Evolutionary conservation across 2,797 vertebrate species (phyloP).

Genomic region (Tenualosa ilisha): DNA sequence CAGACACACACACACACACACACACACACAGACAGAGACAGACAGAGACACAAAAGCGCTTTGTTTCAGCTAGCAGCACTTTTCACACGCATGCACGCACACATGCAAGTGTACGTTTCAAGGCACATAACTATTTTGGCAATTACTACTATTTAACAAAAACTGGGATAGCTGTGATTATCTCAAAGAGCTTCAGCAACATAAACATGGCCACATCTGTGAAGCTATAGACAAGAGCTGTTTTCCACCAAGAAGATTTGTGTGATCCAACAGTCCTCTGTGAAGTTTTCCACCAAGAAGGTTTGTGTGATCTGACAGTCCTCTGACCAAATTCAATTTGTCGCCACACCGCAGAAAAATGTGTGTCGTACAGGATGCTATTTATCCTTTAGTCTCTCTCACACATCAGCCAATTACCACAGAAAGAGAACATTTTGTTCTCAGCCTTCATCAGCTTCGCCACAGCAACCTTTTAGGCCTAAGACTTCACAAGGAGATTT

Average conservation of each 20-base stretch:
- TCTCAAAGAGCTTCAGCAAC: not conserved
- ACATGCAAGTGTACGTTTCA: not conserved
- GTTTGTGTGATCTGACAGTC: too few relatives aligned
- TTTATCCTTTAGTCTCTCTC: not conserved
- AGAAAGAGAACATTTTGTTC: not conserved
- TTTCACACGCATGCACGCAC: not conserved
- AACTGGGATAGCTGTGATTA: not conserved
- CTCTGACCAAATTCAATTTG: not conserved
- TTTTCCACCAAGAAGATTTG: too few relatives aligned
- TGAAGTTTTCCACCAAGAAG: not conserved
- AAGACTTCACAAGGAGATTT: not conserved
- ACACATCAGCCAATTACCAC: not conserved
- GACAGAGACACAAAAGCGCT: not conserved
- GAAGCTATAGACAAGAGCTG: not conserved
- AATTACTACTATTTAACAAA: not conserved
- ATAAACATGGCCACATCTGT: not conserved
- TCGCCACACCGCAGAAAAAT: not conserved
- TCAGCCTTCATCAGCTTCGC: not conserved
- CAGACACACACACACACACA: constrained; percentile 27
- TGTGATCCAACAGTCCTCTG: not conserved
- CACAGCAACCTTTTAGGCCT: not conserved
- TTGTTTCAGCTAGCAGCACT: too few relatives aligned
- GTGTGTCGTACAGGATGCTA: not conserved
- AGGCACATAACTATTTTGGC: not conserved
- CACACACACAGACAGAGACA: not conserved